Conservation (phyloP, 2,797 vertebrate species). For the Oreochromis mossambicus region DNA sequence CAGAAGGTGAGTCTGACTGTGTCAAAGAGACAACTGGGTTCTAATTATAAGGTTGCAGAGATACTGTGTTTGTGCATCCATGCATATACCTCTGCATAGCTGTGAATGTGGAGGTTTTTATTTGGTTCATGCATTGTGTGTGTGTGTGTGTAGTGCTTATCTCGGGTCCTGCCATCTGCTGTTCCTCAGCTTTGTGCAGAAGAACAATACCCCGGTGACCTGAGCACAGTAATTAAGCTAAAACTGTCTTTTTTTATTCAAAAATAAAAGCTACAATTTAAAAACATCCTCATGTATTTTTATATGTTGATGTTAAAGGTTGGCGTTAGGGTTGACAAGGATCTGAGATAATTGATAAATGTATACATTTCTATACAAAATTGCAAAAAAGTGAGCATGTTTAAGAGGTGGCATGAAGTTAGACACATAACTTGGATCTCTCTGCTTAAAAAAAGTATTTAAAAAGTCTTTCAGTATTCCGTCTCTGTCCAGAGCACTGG, state of each 20-base stretch:
- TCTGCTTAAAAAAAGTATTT: background rate
- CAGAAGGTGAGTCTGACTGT: slow-evolving; percentile 13
- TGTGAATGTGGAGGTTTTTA: background rate
- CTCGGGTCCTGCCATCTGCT: slow-evolving; percentile 14
- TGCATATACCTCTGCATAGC: background rate
- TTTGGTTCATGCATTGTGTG: background rate
- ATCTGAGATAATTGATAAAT: background rate
- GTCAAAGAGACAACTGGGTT: slow-evolving; percentile 1
- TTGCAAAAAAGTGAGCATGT: background rate
- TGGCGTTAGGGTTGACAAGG: background rate
- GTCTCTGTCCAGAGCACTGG: background rate
- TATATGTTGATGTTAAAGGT: background rate
- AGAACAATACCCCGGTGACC: slow-evolving; percentile 15
- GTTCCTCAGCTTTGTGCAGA: background rate
- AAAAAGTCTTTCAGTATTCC: background rate
- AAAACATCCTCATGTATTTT: background rate
- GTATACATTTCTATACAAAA: background rate
- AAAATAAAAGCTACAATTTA: background rate
- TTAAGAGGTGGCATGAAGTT: background rate
- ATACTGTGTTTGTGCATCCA: background rate
- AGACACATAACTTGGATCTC: background rate
- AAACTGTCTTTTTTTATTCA: background rate
- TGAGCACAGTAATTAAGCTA: slow-evolving; percentile 22
- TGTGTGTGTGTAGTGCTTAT: background rate
- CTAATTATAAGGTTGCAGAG: slow-evolving; percentile 29